Percentiles rank a stretch among this genome's conserved stretches.
phyloP scores from a whole-genome alignment of 2,888 invertebrate genomes.

The Micoletzkya japonica region DNA sequence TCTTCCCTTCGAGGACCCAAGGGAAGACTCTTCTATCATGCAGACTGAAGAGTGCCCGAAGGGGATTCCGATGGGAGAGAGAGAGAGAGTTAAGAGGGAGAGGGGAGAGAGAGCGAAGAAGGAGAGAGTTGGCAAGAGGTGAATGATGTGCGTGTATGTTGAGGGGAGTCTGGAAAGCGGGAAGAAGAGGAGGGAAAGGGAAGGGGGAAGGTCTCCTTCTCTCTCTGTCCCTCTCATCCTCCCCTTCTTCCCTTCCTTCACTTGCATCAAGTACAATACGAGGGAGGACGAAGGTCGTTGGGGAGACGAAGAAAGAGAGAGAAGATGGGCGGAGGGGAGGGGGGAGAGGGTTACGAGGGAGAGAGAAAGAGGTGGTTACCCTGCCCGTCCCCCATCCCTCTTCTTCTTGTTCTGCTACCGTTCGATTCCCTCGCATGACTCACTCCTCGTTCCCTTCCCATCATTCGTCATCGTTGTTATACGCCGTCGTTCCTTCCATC shows the following conservation, averaged over 20 bases:
- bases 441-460: slow-evolving; percentile 28
- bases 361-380: too few species aligned
- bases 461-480: too few species aligned
- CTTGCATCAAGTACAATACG: neutral
- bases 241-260: neutral
- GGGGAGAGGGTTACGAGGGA: neutral
- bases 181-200: neutral
- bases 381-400: too few species aligned
- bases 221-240: slow-evolving; percentile 13
- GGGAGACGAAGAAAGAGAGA: neutral
- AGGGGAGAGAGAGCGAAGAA: too few species aligned
- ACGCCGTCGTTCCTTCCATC: too few species aligned
- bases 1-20: too few species aligned
- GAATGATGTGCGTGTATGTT: neutral
- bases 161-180: neutral
- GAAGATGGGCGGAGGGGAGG: neutral
- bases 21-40: too few species aligned
- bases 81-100: too few species aligned
- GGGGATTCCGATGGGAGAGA: too few species aligned
- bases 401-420: slow-evolving; percentile 28
- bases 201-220: slow-evolving; percentile 1
- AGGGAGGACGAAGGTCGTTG: neutral
- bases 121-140: neutral
- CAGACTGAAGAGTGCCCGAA: too few species aligned
- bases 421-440: slow-evolving; percentile 29